Base-by-base conservation (phyloP, 2,113 vertebrate species). In the Prunella himalayana region DNA sequence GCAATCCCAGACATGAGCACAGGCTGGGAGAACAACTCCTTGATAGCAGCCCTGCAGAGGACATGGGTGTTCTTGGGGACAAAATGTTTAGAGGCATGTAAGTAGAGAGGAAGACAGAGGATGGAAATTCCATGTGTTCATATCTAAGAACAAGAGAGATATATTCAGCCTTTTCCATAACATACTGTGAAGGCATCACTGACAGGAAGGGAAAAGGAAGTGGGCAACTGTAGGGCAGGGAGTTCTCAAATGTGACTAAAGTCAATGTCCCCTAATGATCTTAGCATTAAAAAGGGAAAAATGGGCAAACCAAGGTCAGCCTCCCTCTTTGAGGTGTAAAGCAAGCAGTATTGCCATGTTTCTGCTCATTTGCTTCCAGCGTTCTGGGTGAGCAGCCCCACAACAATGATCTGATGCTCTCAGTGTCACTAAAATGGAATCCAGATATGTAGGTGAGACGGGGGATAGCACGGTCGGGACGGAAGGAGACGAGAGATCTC, bases 341-440 rank as follows among this genome's bases (percentile, higher is more conserved):
- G 41, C 47, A 63, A 63, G 68, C 24, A 19, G 8, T 44, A 37
- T 39, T 1, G 1, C 60, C 23, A 49, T 33, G 21, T 81, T 94
- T 81, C 82, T 90, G 68, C 37, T 86, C 41, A 25, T 79, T 64
- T 83, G 44, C 47, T 59, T 59, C 54, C 64, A 88, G 59, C 54
- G 89, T 86, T 93, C 75, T 82, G 50, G 91, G 23, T 9, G 10
- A 57, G 35, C 0, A 0, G 18, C 76, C 51, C 82, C 82, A 54
- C 75, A 94, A 86, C 88, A 93, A 96, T 88, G 90, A 92, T 75
- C 42, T 50, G 91, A 49, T 88, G 90, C 59, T 95, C 60, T 90
- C 59, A 31, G 21, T 93, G 76, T 94, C 68, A 56, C 71, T 81
- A 51, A 92, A 88, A 92, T 93, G 92, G 88, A 96, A 95, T 94